Base-by-base conservation (phyloP, 1,140 invertebrate species). In the Saccostrea glomerata region DNA sequence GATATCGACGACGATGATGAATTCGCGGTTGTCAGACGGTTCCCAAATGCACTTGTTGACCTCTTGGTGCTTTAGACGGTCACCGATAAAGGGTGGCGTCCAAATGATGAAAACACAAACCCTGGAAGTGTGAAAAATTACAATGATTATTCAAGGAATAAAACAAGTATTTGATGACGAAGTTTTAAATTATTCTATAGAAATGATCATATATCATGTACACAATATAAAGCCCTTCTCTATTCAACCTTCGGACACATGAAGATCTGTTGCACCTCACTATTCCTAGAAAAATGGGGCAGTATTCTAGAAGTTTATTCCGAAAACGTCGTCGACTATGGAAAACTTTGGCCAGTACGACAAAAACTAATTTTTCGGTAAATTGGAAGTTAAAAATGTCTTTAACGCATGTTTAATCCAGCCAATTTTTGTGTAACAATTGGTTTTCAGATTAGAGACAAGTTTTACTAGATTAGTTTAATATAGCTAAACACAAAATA, bases 1-100 rank as follows among this genome's bases (percentile, higher is more conserved):
- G 58, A 92, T 88, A 40, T 94, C 94, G n/a, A 95, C 92, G 70
- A 94, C 92, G 23, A 94, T 85, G 23, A 95, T 94, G 89, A 93
- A 93, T 73, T 93, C 92, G 20, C 87, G 88, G 90, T 95, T 95
- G 11, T 92, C 73, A 0, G 93, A 92, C 2, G 94, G 93, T 56
- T 95, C 94, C 94, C 94, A 95, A 30, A 90, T 92, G 87, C 94
- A 95, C 25, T 92, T 88, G 2, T 89, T 89, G 0, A 89, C 88
- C 11, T 86, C 77, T 30, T 86, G 90, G 89, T 93, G 87, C 56
- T 88, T 84, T 2, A 94, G 58, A 0, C 94, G 87, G 89, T 95
- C 94, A 13, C 91, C 86, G 17, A 94, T 90, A 88, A 93, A 94
- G 0, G 94, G 89, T 23, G 94, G 94, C 11, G 94, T 88, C 93